Percentiles rank a stretch among this genome's conserved stretches.
phyloP scores from a whole-genome alignment of 2,888 invertebrate genomes.

The Phaonia tiefii region DNA sequence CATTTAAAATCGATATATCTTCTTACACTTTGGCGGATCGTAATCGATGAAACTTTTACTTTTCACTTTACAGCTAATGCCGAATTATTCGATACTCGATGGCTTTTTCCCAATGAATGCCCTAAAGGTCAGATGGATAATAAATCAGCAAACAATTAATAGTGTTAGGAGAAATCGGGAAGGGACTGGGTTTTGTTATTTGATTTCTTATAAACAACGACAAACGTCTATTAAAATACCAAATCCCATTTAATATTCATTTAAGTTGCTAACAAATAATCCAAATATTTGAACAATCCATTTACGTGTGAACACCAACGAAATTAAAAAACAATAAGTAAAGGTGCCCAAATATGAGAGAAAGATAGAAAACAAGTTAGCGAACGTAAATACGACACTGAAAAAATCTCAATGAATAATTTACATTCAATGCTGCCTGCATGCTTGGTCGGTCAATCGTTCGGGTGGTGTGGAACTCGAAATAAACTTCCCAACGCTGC shows the following conservation, averaged over 20 bases:
- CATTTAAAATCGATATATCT: too few relatives aligned
- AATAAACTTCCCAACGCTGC: not conserved
- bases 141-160: too few relatives aligned
- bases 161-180: not conserved
- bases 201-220: conserved; percentile 44
- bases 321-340: conserved; percentile 71
- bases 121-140: too few relatives aligned
- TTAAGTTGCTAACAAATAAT: conserved; percentile 79
- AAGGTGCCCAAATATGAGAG: conserved; percentile 25
- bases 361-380: conserved; percentile 69
- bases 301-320: conserved; percentile 78
- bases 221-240: conserved; percentile 49
- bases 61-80: too few relatives aligned
- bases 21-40: too few relatives aligned
- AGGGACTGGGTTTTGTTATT: conserved; percentile 41
- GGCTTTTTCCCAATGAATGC: too few relatives aligned
- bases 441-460: not conserved
- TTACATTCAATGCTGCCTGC: conserved; percentile 29
- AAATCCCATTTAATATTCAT: conserved; percentile 78
- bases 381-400: conserved; percentile 23
- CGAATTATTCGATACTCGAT: too few relatives aligned
- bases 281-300: conserved; percentile 79
- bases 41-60: too few relatives aligned
- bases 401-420: not conserved
- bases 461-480: conserved; percentile 3